Evolutionary conservation across 1,140 invertebrate genomes (phyloP).

Genomic region (Cydia splendana): DNA sequence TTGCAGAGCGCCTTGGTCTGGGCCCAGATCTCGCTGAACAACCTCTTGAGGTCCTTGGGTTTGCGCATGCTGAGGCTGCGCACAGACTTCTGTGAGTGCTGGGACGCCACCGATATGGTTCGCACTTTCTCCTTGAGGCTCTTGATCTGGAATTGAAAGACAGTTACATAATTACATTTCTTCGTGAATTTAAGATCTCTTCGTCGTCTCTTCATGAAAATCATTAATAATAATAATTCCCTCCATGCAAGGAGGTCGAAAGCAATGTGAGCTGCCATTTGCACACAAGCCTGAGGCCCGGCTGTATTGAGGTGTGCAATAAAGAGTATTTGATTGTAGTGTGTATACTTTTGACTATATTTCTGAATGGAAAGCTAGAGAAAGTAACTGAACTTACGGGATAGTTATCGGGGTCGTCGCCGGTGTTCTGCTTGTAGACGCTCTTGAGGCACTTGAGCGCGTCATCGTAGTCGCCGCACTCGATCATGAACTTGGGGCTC

Average conservation of each 20-base stretch:
- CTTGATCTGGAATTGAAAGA: conserved; percentile 80
- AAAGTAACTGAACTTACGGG: conserved; percentile 78
- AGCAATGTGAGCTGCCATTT: too few relatives aligned
- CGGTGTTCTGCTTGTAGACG: conserved; percentile 86
- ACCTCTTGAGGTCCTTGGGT: conserved; percentile 83
- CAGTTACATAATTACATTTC: conserved; percentile 32
- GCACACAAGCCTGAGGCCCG: too few relatives aligned
- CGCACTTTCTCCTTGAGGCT: conserved; percentile 84
- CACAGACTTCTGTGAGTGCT: conserved; percentile 80
- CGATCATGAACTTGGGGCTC: conserved; percentile 91
- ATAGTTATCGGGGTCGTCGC: conserved; percentile 83
- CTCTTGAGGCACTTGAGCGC: conserved; percentile 84
- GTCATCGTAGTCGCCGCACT: conserved; percentile 87
- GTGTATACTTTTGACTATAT: too few relatives aligned
- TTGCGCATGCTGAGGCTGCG: conserved; percentile 83
- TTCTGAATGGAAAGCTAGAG: neutral
- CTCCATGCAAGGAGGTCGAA: too few relatives aligned
- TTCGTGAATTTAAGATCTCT: neutral
- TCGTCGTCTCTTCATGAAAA: too few relatives aligned
- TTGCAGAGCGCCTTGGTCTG: conserved; percentile 85
- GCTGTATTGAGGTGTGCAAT: too few relatives aligned
- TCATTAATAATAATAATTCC: too few relatives aligned
- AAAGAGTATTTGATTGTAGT: too few relatives aligned
- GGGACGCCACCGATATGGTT: conserved; percentile 82
- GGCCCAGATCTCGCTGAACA: conserved; percentile 83